Conservation (phyloP, 2,888 invertebrate genomes). For the Anodontia alba region DNA sequence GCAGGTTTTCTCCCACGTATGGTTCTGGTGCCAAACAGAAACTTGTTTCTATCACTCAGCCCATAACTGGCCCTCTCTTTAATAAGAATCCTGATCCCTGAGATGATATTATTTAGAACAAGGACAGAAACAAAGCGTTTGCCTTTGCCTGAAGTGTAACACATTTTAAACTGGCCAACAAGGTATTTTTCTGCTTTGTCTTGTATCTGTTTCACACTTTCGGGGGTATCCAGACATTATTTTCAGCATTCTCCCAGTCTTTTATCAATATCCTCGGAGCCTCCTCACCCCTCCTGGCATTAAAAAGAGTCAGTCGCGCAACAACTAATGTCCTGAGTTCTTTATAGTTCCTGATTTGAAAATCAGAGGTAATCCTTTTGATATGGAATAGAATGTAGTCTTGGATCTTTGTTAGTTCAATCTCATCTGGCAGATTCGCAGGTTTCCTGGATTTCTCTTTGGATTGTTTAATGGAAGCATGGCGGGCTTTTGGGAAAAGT, state of each 20-base stretch:
- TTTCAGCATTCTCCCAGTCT: slow-evolving; percentile 17
- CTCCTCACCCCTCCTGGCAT: slow-evolving; percentile 15
- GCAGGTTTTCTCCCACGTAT: not conserved
- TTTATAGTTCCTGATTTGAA: not conserved
- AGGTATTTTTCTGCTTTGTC: slow-evolving; percentile 3
- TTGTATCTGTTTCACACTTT: not conserved
- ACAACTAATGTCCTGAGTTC: slow-evolving; percentile 12
- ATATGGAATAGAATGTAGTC: not conserved
- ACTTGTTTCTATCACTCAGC: slow-evolving; percentile 2
- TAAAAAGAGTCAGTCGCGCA: slow-evolving; percentile 12
- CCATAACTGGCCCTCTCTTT: slow-evolving; percentile 13
- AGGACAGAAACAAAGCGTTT: not conserved
- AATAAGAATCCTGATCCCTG: no score
- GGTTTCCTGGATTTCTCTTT: slow-evolving; percentile 4
- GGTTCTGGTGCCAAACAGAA: slow-evolving; percentile 16
- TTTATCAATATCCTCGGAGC: not conserved
- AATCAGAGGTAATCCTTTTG: not conserved
- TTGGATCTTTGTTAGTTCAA: not conserved
- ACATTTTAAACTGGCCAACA: not conserved
- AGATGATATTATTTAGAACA: not conserved
- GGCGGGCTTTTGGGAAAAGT: not conserved
- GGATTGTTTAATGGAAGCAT: not conserved
- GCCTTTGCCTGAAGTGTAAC: not conserved
- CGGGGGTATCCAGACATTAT: slow-evolving; percentile 11
- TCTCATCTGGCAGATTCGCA: slow-evolving; percentile 15